Evolutionary conservation across 2,888 invertebrate species (phyloP).

Genomic region (Morinoia aosen): DNA sequence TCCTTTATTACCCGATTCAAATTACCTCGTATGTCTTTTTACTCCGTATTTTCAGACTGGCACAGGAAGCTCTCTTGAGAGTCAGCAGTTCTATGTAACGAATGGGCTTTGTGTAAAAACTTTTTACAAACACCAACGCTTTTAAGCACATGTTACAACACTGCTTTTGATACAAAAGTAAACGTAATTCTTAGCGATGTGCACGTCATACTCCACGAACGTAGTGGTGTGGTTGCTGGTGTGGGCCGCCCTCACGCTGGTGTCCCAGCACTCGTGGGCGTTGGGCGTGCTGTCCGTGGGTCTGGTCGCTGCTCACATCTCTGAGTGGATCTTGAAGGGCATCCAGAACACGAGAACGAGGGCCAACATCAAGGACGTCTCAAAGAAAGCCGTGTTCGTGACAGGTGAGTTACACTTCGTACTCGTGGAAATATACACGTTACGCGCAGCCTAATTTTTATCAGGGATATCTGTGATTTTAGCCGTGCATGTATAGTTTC

Average conservation of each 20-base stretch:
- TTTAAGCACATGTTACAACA: not conserved
- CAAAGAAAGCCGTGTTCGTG: slow-evolving; percentile 69
- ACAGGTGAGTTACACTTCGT: slow-evolving; percentile 68
- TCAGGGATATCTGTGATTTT: too few relatives aligned
- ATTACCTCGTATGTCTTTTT: not conserved
- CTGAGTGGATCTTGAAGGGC: slow-evolving; percentile 67
- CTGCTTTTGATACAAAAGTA: not conserved
- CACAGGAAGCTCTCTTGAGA: not conserved
- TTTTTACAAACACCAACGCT: too few relatives aligned
- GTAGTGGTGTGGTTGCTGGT: slow-evolving; percentile 58
- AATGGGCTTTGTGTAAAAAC: not conserved
- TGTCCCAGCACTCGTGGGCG: slow-evolving; percentile 61
- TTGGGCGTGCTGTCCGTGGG: slow-evolving; percentile 61
- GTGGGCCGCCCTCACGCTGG: slow-evolving; percentile 59
- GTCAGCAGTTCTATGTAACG: not conserved
- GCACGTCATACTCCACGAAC: slow-evolving; percentile 56
- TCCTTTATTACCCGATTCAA: not conserved
- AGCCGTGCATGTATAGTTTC: too few relatives aligned
- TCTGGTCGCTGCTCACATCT: slow-evolving; percentile 66
- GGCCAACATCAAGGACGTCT: slow-evolving; percentile 63
- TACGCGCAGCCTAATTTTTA: too few relatives aligned
- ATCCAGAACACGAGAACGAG: slow-evolving; percentile 67
- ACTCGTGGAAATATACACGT: not conserved
- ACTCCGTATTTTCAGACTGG: not conserved
- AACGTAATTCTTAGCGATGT: slow-evolving; percentile 16